Base-by-base conservation (phyloP, 1,140 invertebrate genomes). In the Anadara kagoshimensis region DNA sequence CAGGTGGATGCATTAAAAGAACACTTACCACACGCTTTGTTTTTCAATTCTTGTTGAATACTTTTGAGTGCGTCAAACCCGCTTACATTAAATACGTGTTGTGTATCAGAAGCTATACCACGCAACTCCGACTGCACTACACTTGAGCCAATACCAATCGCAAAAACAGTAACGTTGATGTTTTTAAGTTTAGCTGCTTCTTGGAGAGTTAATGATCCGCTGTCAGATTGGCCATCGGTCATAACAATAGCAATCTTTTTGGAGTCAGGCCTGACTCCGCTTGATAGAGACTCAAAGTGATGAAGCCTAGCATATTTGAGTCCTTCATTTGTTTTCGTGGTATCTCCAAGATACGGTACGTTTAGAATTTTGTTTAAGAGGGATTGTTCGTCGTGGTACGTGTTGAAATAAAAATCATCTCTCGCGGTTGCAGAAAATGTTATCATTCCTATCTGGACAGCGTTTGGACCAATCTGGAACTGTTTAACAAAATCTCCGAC, bases 211-310 rank as follows among this genome's bases (percentile, higher is more conserved):
- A 26, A 54, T 51, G 64, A 49, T 11, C 47, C 20, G 11, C 66
- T 66, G 29, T 68, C 57, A 0, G 81, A 81, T 4, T 63, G 45
- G 5, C 78, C 79, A 51, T 83, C 81, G 7, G 78, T 76, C 54
- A 83, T 59, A 8, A 83, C 63, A 14, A 83, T 57, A n/a, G 71
- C 68, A 41, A 76, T 61, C 26, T 76, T 74, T 5, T 62, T 36
- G 7, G 69, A 76, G 18, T 78, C 72, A 1, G 22, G 12, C 8
- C 81, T 63, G 1, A 59, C 81, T 18, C 81, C 81, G 41, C 72
- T 26, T 0, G 16, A 11, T 22, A 18, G 49, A 14, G 69, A 69
- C 20, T 67, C 20, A 22, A 75, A 73, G 58, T 56, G 51, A 16
- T 49, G 45, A 11, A 67, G 59, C 11, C 66, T 56, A n/a, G 73